Evolutionary conservation across 1,140 invertebrate species (phyloP).

Genomic region (Ptiloglossa arizonensis): DNA sequence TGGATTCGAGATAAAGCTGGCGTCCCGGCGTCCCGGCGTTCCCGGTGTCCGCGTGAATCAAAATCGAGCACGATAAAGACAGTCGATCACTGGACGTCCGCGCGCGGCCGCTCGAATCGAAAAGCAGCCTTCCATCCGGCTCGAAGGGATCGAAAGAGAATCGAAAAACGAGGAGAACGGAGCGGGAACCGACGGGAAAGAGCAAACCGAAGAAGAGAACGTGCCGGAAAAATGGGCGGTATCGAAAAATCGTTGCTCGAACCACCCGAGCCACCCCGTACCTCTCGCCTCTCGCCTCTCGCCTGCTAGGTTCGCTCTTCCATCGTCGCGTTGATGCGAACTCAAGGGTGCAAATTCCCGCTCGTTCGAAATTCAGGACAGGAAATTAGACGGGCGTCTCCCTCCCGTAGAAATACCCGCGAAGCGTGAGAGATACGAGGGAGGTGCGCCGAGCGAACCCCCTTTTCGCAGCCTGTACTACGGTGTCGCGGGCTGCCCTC

Average conservation of each 20-base stretch:
- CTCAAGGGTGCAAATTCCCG: conserved; percentile 79
- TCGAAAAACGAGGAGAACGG: neutral
- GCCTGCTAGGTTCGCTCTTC: conserved; percentile 40
- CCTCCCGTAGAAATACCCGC: conserved; percentile 79
- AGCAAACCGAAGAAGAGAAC: conserved; percentile 34
- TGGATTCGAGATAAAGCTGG: conserved; percentile 27
- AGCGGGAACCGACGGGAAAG: neutral
- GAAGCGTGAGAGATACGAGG: conserved; percentile 80
- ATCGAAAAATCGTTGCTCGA: conserved; percentile 61
- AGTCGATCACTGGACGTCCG: conserved; percentile 38
- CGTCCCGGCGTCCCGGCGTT: conserved; percentile 6
- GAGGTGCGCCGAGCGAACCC: conserved; percentile 38
- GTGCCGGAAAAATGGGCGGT: conserved; percentile 37
- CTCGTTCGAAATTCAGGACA: conserved; percentile 81
- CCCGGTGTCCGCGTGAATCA: conserved; percentile 47
- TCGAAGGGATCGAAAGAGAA: neutral
- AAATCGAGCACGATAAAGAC: conserved; percentile 48
- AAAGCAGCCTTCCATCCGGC: conserved; percentile 30
- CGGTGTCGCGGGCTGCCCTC: conserved; percentile 49
- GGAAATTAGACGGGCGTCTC: conserved; percentile 81
- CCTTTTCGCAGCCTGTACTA: neutral
- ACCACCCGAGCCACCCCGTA: neutral
- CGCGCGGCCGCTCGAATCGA: conserved; percentile 24
- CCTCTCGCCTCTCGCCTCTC: neutral
- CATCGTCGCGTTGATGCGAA: conserved; percentile 72